phyloP scores from a whole-genome alignment of 2,113 vertebrate genomes.

The Fukomys damarensis region DNA sequence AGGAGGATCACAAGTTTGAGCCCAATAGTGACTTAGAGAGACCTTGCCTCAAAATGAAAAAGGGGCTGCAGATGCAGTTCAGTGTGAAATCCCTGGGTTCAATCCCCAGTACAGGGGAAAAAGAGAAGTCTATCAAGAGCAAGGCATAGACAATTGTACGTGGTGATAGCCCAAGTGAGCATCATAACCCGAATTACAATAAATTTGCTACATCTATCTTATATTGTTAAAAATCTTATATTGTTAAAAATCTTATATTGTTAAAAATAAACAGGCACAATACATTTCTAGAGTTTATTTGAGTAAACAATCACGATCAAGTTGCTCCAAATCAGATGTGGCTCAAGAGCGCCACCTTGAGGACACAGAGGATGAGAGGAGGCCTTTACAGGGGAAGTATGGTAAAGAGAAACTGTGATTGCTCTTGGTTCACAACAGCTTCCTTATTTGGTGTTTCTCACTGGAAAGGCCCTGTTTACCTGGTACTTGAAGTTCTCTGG shows the following conservation, averaged over 20 bases:
- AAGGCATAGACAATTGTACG: not conserved
- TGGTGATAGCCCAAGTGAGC: too few species aligned
- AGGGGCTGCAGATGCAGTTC: not conserved
- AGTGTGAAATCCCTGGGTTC: not conserved
- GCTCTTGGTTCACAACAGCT: not conserved
- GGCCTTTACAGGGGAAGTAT: not conserved
- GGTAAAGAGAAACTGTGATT: accelerated
- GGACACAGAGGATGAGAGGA: too few species aligned
- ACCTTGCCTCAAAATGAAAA: not conserved
- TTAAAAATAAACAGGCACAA: not conserved
- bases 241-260: too few species aligned
- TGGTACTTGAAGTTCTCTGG: not conserved
- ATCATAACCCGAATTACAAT: not conserved
- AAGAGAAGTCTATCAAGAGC: not conserved
- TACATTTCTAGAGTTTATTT: not conserved
- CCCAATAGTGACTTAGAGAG: not conserved
- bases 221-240: too few species aligned
- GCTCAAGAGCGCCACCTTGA: not conserved
- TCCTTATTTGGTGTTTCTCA: not conserved
- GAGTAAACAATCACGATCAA: not conserved
- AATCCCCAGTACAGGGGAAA: not conserved
- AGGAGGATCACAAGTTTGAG: not conserved
- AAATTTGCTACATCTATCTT: not conserved
- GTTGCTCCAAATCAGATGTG: not conserved
- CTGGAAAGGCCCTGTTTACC: not conserved